phyloP scores from a whole-genome alignment of 2,888 invertebrate genomes.

The Macropis europaea region DNA sequence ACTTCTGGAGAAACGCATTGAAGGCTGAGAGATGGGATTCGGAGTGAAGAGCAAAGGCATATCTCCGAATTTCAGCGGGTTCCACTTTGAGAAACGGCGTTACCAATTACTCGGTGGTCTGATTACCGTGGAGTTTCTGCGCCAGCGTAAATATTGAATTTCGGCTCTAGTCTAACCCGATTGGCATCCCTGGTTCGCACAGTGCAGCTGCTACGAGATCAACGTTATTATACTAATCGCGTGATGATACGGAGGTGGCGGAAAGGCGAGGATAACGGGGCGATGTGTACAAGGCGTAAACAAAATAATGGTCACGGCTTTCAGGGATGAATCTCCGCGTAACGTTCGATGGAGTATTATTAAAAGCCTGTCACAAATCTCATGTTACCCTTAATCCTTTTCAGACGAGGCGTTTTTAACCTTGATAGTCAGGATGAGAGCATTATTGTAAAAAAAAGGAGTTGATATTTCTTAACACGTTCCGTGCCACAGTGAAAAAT shows the following conservation, averaged over 20 bases:
- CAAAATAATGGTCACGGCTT: too few species aligned
- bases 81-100: constrained; percentile 58
- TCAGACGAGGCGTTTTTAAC: too few species aligned
- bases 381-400: too few species aligned
- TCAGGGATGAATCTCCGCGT: too few species aligned
- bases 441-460: too few species aligned
- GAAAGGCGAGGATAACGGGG: background rate
- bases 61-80: constrained; percentile 30
- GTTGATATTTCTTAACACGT: too few species aligned
- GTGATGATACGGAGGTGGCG: background rate
- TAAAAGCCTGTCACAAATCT: too few species aligned
- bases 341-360: too few species aligned
- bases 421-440: too few species aligned
- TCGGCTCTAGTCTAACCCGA: constrained; percentile 60
- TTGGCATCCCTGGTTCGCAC: constrained; percentile 59
- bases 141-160: constrained; percentile 72
- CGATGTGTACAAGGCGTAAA: too few species aligned
- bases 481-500: too few species aligned
- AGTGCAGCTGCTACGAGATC: constrained; percentile 37
- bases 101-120: constrained; percentile 63
- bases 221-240: constrained; percentile 64
- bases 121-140: constrained; percentile 68
- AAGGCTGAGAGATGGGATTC: background rate
- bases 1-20: background rate
- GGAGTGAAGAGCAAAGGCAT: background rate